phyloP scores from a whole-genome alignment of 2,797 vertebrate species.

The Thalassophryne amazonica region DNA sequence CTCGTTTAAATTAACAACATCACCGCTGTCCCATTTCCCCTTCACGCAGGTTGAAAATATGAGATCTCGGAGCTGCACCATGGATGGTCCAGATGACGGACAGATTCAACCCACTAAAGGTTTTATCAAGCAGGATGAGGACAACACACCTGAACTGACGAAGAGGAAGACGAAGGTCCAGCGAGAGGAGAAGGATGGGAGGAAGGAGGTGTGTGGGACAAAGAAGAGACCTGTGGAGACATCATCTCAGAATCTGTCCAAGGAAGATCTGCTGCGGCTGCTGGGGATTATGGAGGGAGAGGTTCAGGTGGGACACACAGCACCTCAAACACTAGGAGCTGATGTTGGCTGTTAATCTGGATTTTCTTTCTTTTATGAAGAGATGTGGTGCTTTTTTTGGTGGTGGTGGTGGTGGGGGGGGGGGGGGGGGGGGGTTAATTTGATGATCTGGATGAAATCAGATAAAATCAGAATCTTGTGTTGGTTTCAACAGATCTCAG shows the following conservation, averaged over 20 bases:
- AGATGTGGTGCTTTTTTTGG: too few species aligned
- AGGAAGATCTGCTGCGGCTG: constrained; percentile 86
- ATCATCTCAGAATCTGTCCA: constrained; percentile 80
- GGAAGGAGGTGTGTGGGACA: constrained; percentile 51
- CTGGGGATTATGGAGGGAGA: constrained; percentile 98
- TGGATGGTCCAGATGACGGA: constrained; percentile 80
- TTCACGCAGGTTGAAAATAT: constrained; percentile 78
- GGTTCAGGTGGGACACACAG: constrained; percentile 81
- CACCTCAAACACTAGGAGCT: too few species aligned
- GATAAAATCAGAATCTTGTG: too few species aligned
- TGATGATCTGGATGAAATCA: too few species aligned
- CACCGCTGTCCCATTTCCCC: background rate
- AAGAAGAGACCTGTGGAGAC: constrained; percentile 67
- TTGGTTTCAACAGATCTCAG: too few species aligned
- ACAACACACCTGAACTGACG: constrained; percentile 72
- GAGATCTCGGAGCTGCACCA: constrained; percentile 87
- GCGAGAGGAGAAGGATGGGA: constrained; percentile 71
- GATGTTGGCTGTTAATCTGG: too few species aligned
- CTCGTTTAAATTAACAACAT: too few species aligned
- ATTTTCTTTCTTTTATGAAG: too few species aligned
- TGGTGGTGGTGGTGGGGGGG: too few species aligned
- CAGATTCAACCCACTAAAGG: constrained; percentile 71
- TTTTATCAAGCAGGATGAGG: constrained; percentile 76
- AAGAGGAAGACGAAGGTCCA: constrained; percentile 82
- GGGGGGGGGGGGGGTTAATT: too few species aligned